Evolutionary conservation across 2,888 invertebrate species (phyloP), one percentile per base, ranked within the genome.

Genomic region (Acrobasis suavella): DNA sequence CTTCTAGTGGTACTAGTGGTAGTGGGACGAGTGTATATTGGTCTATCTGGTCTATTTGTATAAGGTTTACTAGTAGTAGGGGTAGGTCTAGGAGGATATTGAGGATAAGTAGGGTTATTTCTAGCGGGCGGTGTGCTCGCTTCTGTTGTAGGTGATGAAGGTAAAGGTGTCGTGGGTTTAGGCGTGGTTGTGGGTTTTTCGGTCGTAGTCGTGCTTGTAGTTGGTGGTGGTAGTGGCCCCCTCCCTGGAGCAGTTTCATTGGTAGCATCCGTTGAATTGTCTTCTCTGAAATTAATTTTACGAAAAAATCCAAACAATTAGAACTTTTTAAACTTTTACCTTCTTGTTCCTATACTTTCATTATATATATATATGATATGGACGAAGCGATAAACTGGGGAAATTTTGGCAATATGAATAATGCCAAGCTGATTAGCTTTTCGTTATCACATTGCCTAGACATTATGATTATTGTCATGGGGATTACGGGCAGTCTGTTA

Each of bases 261-360:
- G 15, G 62, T 69, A 54, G 63, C 65, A 39, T 65, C 69, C 15
- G 82, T 79, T 65, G 74, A 63, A 64, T 78, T 80, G 9, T 82
- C 85, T 69, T 86, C 86, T 12, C 86, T 86, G 76, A 46, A 63
- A 70, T 64, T 65, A 50, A 65, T 62, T 63, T 32, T 7, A 32
- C 32, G 7, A 32, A 32, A 22, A 14, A 15, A 55, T 58, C 58
- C 62, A 56, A 58, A 32, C 7, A 6, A 32, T 32, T 32, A 32
- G 32, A 32, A 1, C 32, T 32, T 22, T 22, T 22, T 22, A 22
- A 3, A 22, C 22, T 22, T 22, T 22, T 22, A 22, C 22, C 22
- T 22, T 22, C 22, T 22, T n/a, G n/a, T n/a, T n/a, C n/a, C n/a
- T n/a, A n/a, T n/a, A n/a, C n/a, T n/a, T n/a, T n/a, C n/a, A n/a